phyloP scores from a whole-genome alignment of 2,888 invertebrate species.

The Microctonus brassicae region DNA sequence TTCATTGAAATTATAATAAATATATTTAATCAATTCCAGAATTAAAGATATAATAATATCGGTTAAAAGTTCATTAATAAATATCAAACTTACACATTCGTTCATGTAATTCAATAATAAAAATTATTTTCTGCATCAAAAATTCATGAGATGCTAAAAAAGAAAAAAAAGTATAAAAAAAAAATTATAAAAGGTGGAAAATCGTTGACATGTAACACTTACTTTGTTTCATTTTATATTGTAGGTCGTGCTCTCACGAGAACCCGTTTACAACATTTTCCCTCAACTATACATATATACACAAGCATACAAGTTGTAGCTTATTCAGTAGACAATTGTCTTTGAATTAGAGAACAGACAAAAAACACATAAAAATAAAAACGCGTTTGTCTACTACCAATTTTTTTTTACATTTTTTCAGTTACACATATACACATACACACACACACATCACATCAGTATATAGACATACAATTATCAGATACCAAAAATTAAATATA shows the following conservation, averaged over 20 bases:
- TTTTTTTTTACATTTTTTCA: background rate
- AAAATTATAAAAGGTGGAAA: background rate
- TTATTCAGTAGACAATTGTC: background rate
- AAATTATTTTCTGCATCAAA: background rate
- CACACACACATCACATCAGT: background rate
- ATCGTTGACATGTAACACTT: background rate
- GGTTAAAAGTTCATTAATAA: no score
- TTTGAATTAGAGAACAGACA: slow-evolving; percentile 4
- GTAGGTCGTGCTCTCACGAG: slow-evolving; percentile 10
- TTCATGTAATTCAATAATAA: background rate
- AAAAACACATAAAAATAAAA: background rate
- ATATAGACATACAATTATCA: background rate
- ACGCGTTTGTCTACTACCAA: slow-evolving; percentile 4
- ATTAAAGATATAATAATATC: background rate
- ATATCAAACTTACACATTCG: no score
- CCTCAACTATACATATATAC: background rate
- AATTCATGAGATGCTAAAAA: no score
- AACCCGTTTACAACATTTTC: slow-evolving; percentile 5
- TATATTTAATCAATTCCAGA: background rate
- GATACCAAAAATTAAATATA: no score
- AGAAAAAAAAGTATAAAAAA: background rate
- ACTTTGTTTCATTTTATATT: slow-evolving; percentile 3
- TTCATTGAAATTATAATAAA: no score
- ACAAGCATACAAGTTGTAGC: background rate
- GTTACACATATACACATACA: no score